Evolutionary conservation across 2,113 vertebrate species (phyloP).

Genomic region (Morphnarchus princeps): DNA sequence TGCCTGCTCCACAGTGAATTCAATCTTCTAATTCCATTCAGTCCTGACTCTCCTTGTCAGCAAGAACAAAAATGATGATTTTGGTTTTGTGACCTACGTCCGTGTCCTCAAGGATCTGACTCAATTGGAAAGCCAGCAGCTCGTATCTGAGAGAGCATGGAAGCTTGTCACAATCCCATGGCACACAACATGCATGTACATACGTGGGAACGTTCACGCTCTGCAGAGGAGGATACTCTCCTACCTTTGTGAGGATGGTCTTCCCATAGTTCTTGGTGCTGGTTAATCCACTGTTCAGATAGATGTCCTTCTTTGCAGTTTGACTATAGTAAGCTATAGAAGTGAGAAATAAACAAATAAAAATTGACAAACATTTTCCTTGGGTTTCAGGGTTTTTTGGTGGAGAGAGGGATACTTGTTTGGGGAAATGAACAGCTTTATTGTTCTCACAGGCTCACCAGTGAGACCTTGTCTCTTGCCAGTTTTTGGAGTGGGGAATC

Average conservation of each 20-base stretch:
- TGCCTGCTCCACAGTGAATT: background rate
- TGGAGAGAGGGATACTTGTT: background rate
- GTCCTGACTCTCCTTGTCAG: background rate
- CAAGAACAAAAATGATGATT: background rate
- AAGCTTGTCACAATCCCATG: background rate
- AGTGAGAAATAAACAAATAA: background rate
- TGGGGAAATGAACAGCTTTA: background rate
- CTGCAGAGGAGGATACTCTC: background rate
- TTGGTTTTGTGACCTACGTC: background rate
- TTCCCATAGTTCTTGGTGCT: constrained; percentile 99
- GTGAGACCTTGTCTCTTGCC: background rate
- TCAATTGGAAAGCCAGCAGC: background rate
- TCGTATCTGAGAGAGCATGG: background rate
- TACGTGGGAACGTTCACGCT: fast-evolving
- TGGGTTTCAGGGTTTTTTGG: background rate
- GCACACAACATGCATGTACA: fast-evolving
- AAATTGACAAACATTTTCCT: background rate
- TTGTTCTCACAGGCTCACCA: background rate
- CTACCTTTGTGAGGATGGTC: constrained; percentile 98
- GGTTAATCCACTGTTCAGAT: constrained; percentile 95
- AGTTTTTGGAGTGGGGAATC: background rate
- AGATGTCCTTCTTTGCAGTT: constrained; percentile 80
- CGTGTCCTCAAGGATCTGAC: background rate
- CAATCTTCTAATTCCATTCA: background rate
- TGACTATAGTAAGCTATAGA: constrained; percentile 86